phyloP scores from a whole-genome alignment of 2,888 invertebrate genomes.

The Lysandra coridon region DNA sequence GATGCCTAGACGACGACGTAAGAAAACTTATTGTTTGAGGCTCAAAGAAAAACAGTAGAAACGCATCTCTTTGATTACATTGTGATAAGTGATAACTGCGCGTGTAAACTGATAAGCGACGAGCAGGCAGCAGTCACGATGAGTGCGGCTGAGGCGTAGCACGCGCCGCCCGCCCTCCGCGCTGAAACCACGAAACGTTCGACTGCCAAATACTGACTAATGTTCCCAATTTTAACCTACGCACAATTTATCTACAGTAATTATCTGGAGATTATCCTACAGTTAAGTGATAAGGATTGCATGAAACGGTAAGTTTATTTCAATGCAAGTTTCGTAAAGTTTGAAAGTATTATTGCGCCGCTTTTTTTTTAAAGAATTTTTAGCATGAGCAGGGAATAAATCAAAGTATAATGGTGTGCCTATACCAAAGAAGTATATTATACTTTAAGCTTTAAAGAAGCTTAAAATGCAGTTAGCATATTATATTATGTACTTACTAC shows the following conservation, averaged over 20 bases:
- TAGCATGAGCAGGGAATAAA: neutral
- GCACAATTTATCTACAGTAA: constrained; percentile 40
- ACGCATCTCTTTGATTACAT: neutral
- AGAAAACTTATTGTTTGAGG: neutral
- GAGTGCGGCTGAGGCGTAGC: constrained; percentile 54
- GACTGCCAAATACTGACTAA: constrained; percentile 52
- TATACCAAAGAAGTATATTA: too few species aligned
- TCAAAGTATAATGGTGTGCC: too few species aligned
- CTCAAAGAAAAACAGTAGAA: neutral
- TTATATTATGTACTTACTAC: too few species aligned
- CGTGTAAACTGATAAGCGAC: neutral
- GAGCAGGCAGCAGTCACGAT: constrained; percentile 52
- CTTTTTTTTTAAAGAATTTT: neutral
- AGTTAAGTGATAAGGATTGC: constrained; percentile 18
- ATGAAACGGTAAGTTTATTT: constrained; percentile 21
- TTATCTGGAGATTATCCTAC: neutral
- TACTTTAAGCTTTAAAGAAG: too few species aligned
- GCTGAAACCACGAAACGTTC: constrained; percentile 40
- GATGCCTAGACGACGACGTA: too few species aligned
- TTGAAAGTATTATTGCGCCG: neutral
- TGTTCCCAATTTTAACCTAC: constrained; percentile 42
- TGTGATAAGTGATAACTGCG: neutral
- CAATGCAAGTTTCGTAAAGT: neutral
- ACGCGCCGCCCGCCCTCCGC: constrained; percentile 48
- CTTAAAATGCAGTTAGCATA: too few species aligned